These are phyloP conservation scores for Macquaria ambigua DNA, from an alignment of 2,113 vertebrate species.

Conservation along the genomic window DNA sequence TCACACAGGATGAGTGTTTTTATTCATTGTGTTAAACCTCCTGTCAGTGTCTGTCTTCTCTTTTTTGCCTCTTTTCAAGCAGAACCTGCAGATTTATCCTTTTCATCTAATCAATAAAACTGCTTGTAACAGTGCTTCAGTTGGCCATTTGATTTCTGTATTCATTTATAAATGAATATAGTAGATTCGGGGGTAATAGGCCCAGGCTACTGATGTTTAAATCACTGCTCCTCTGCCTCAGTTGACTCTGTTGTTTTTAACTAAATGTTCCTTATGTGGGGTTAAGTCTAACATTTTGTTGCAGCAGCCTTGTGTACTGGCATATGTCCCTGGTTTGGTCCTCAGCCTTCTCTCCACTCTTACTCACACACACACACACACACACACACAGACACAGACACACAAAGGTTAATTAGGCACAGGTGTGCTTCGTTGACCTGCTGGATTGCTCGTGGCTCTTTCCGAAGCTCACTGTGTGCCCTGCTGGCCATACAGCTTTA, in stretches of 20 bases:
- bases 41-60: conserved; percentile 6
- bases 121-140: background rate
- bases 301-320: background rate
- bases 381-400: conserved; percentile 18
- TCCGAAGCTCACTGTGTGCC: conserved; percentile 38
- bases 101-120: conserved; percentile 34
- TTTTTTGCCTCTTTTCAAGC: background rate
- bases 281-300: conserved; percentile 17
- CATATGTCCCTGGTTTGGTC: background rate
- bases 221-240: background rate
- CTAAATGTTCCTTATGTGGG: background rate
- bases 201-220: conserved; percentile 3
- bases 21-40: conserved; percentile 28
- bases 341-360: conserved; percentile 15
- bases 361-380: conserved; percentile 8
- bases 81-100: conserved; percentile 1
- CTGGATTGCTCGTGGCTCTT: conserved; percentile 60
- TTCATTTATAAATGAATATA: conserved; percentile 15
- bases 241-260: conserved; percentile 5
- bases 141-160: conserved; percentile 12
- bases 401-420: conserved; percentile 69
- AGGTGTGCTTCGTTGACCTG: conserved; percentile 69
- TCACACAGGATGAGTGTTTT: conserved; percentile 30
- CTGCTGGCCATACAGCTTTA: conserved; percentile 46
- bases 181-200: background rate